Conservation (phyloP, 2,888 invertebrate genomes). For the Leptinotarsa rubiginosa region DNA sequence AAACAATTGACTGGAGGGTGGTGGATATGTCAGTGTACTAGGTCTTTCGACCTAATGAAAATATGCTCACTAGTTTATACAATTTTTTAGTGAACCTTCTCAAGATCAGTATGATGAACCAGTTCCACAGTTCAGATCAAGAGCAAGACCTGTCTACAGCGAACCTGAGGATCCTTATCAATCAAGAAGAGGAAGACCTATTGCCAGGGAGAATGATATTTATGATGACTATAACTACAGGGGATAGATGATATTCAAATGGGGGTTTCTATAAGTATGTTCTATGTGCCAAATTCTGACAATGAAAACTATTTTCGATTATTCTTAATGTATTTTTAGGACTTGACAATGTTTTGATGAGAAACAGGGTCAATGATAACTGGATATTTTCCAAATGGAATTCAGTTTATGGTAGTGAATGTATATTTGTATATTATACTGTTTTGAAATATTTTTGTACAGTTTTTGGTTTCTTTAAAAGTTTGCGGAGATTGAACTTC, state of each 20-base stretch:
- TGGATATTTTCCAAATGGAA: too few relatives aligned
- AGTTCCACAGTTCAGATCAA: slow-evolving; percentile 36
- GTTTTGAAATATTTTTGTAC: too few relatives aligned
- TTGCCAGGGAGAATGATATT: slow-evolving; percentile 47
- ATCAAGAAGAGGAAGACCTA: slow-evolving; percentile 41
- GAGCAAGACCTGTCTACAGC: slow-evolving; percentile 44
- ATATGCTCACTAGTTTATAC: background rate
- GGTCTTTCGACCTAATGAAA: too few relatives aligned
- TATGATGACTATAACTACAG: slow-evolving; percentile 49
- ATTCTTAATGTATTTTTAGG: too few relatives aligned
- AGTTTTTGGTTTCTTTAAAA: background rate
- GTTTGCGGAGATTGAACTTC: too few relatives aligned
- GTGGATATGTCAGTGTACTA: too few relatives aligned
- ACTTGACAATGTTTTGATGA: too few relatives aligned
- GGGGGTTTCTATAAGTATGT: background rate
- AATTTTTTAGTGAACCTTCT: slow-evolving; percentile 13
- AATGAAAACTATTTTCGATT: too few relatives aligned
- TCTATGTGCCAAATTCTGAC: background rate
- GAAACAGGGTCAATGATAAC: too few relatives aligned
- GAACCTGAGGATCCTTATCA: slow-evolving; percentile 45
- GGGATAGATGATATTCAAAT: slow-evolving; percentile 16
- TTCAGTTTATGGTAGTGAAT: too few relatives aligned
- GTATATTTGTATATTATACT: too few relatives aligned
- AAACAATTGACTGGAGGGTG: too few relatives aligned
- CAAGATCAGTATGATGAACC: slow-evolving; percentile 21